A percentile compares a stretch with the other conserved stretches of the same genome.
phyloP scores from a whole-genome alignment of 2,888 invertebrate genomes.

The Drosophila rubida region DNA sequence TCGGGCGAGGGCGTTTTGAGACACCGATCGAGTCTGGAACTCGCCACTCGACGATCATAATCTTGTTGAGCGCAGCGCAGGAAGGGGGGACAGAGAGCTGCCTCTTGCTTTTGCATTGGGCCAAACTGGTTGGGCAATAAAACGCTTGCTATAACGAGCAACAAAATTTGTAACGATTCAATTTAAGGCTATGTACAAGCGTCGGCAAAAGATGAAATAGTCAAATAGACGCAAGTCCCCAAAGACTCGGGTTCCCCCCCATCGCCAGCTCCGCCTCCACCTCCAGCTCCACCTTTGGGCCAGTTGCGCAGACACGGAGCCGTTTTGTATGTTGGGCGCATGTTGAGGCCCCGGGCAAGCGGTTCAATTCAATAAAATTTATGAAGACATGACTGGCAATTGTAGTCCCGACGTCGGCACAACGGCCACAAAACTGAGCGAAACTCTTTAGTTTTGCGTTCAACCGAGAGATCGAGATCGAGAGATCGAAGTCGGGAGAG shows the following conservation, averaged over 20 bases:
- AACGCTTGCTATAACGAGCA: slow-evolving; percentile 83
- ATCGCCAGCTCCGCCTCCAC: neutral
- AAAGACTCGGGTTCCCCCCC: slow-evolving; percentile 16
- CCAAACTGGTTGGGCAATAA: slow-evolving; percentile 78
- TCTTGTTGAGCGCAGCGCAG: slow-evolving; percentile 44
- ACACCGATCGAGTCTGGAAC: slow-evolving; percentile 29
- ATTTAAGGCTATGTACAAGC: slow-evolving; percentile 81
- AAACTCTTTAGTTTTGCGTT: neutral
- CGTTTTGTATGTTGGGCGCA: slow-evolving; percentile 70
- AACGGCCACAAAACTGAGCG: slow-evolving; percentile 16
- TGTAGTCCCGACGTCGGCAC: slow-evolving; percentile 66
- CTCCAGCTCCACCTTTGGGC: slow-evolving; percentile 1
- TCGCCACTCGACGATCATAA: slow-evolving; percentile 60
- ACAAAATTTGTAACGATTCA: slow-evolving; percentile 83
- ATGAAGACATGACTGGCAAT: slow-evolving; percentile 80
- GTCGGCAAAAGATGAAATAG: slow-evolving; percentile 80
- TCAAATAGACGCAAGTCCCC: slow-evolving; percentile 68
- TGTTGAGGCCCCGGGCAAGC: slow-evolving; percentile 56
- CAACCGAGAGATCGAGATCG: slow-evolving; percentile 12
- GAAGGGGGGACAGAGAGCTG: slow-evolving; percentile 1
- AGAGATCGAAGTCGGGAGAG: slow-evolving; percentile 44
- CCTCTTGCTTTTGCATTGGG: slow-evolving; percentile 63
- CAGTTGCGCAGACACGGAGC: slow-evolving; percentile 57
- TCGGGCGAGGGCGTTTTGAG: slow-evolving; percentile 40
- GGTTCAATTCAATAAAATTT: slow-evolving; percentile 77